phyloP scores from a whole-genome alignment of 2,797 vertebrate genomes.

The Tympanoctomys barrerae region DNA sequence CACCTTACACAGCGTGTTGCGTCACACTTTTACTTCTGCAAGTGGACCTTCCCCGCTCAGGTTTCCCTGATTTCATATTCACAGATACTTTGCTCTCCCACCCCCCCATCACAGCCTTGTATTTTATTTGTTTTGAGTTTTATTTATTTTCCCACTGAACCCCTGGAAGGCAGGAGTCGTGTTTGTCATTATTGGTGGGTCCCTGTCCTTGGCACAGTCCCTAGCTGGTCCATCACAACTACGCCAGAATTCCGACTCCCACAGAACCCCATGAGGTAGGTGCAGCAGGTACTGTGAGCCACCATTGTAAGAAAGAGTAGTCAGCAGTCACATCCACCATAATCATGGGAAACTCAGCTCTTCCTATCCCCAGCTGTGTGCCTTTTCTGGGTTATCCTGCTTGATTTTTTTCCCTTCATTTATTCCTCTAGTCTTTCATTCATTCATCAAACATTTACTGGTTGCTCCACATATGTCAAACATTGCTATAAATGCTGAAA shows the following conservation, averaged over 20 bases:
- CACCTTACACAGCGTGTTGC: neutral
- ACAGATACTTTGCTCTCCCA: neutral
- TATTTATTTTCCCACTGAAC: conserved; percentile 1
- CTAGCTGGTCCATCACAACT: neutral
- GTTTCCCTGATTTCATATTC: neutral
- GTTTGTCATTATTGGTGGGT: conserved; percentile 16
- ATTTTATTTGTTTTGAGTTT: neutral
- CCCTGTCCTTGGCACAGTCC: neutral
- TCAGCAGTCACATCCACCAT: neutral
- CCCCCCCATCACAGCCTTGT: neutral
- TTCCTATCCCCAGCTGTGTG: neutral
- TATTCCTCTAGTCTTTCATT: neutral
- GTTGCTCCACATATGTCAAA: neutral
- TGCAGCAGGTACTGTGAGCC: neutral
- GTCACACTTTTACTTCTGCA: neutral
- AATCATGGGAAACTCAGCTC: neutral
- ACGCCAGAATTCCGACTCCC: neutral
- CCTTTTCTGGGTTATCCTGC: neutral
- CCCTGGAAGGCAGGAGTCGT: conserved; percentile 34
- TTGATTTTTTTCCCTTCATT: conserved; percentile 36
- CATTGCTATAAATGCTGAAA: neutral
- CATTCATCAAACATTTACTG: neutral
- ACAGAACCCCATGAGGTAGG: neutral
- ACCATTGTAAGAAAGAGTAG: neutral
- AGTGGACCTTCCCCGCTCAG: neutral